Evolutionary conservation across 2,797 vertebrate genomes (phyloP).

Genomic region (Tenualosa ilisha): DNA sequence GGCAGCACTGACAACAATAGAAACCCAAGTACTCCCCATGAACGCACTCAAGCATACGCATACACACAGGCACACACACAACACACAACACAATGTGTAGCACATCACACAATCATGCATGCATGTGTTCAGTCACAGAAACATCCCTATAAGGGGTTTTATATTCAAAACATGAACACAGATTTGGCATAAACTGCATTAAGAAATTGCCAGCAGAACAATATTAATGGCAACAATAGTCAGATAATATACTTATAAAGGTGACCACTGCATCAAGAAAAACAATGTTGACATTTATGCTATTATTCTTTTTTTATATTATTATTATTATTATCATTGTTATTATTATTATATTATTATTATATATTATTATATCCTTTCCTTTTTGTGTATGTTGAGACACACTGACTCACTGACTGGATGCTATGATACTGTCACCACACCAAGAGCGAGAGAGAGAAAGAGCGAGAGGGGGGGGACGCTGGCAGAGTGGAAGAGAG

Average conservation of each 20-base stretch:
- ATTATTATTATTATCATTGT: not conserved
- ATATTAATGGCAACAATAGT: not conserved
- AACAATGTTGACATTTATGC: not conserved
- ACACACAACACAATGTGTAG: not conserved
- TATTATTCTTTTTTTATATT: not conserved
- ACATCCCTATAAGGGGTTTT: not conserved
- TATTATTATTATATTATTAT: not conserved
- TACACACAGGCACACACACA: not conserved
- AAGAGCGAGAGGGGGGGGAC: not conserved
- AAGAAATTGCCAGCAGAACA: constrained; percentile 25
- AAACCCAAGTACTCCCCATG: constrained; percentile 49
- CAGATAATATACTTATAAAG: not conserved
- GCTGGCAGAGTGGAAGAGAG: not conserved
- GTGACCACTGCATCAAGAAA: not conserved
- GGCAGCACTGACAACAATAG: constrained; percentile 63
- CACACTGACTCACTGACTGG: constrained; percentile 76
- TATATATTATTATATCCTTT: constrained; percentile 47
- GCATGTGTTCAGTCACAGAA: no score
- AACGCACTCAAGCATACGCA: not conserved
- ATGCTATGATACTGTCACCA: constrained; percentile 70
- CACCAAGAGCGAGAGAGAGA: constrained; percentile 49
- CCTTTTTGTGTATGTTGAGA: constrained; percentile 61
- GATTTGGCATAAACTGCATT: not conserved
- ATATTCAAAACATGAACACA: not conserved
- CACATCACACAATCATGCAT: not conserved